These are phyloP conservation scores for Erpobdella octoculata DNA, from an alignment of 2,888 invertebrate species.

Conservation along the genomic window DNA sequence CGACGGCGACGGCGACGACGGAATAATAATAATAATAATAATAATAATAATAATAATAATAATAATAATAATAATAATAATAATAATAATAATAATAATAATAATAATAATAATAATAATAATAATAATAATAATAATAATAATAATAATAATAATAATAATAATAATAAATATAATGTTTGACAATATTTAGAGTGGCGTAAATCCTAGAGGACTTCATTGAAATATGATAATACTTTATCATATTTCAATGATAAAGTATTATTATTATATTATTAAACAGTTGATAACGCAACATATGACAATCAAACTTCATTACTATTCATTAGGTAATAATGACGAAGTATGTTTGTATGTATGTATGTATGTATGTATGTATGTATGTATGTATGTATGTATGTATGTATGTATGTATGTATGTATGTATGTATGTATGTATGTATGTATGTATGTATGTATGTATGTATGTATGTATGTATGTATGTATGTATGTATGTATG, in stretches of 20 bases:
- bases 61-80: background rate
- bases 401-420: constrained; percentile 1
- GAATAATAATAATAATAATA: background rate
- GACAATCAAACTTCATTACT: too few relatives aligned
- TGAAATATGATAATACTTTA: too few relatives aligned
- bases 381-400: background rate
- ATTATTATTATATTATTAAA: too few relatives aligned
- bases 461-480: background rate
- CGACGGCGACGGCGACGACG: background rate
- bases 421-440: background rate
- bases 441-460: background rate
- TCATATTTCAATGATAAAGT: too few relatives aligned
- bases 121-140: background rate
- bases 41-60: background rate
- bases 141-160: background rate
- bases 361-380: background rate
- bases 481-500: background rate
- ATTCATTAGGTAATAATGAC: too few relatives aligned
- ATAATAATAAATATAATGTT: background rate
- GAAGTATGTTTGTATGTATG: background rate
- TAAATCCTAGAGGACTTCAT: too few relatives aligned
- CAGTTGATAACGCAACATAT: too few relatives aligned
- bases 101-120: background rate
- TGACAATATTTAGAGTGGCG: too few relatives aligned
- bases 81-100: background rate